Base-by-base conservation (phyloP, 2,797 vertebrate species). In the Glyptemys insculpta region DNA sequence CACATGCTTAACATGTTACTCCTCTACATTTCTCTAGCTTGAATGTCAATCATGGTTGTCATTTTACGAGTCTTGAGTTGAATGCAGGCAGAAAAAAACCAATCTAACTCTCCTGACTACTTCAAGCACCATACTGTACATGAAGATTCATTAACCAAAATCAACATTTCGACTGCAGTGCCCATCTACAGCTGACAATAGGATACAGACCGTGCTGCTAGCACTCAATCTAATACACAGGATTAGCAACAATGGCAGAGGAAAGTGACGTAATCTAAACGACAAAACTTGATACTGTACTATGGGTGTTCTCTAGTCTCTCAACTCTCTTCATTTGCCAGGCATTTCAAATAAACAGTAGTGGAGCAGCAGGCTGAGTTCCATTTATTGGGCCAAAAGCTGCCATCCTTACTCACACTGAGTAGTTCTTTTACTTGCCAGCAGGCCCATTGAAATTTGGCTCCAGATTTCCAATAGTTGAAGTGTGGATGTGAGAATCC, bases 301-400 rank as follows among this genome's bases (percentile, higher is more conserved):
- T 34, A 87, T 72, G 86, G 82, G 90, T 81, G 72, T 52, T 54
- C 50, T 0, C 2, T 34, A 18, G 72, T 59, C 65, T 87, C 52
- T 80, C 87, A 86, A 21, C 74, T 89, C 74, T 52, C 57, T 89
- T 84, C 92, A 93, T 83, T 83, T 89, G 95, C 84, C 88, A 79
- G 57, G 25, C 52, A 79, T 72, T 83, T 62, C 76, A 25, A 29
- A 41, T 0, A 12, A 96, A 79, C 84, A 88, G 85, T 37, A 86
- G 56, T 78, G 87, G 56, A 90, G 89, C 65, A 89, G 41, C 12
- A 72, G 83, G 19, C 31, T 56, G 80, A 94, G 90, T 88, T 18
- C 6, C 0, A 2, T 59, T 16, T 37, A 52, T 76, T 81, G 78
- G 85, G 4, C 93, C 92, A 83, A 91, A 82, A 94, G 14, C 92